These are phyloP conservation scores for Rhombomys opimus DNA, from an alignment of 2,113 vertebrate genomes.

Conservation along the genomic window DNA sequence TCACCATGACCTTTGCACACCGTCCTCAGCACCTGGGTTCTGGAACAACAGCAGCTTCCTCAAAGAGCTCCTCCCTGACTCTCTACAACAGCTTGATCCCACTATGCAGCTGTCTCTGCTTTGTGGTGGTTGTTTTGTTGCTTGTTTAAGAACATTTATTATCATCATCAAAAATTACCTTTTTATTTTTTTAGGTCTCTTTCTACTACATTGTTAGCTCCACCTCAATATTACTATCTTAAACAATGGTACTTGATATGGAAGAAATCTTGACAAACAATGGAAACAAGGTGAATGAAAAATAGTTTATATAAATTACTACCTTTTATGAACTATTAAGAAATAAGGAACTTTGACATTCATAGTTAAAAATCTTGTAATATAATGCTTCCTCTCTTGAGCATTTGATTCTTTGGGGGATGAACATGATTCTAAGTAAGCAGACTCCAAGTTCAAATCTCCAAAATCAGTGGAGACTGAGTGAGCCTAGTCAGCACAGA, in stretches of 20 bases:
- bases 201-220: conserved; percentile 14
- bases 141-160: background rate
- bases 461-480: background rate
- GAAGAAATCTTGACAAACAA: conserved; percentile 13
- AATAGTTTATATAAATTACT: conserved; percentile 20
- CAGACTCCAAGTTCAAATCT: conserved; percentile 27
- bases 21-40: background rate
- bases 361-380: background rate
- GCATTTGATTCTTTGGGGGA: background rate
- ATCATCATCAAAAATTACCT: conserved; percentile 1
- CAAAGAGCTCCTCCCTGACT: conserved; percentile 22
- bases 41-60: background rate
- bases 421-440: conserved; percentile 33
- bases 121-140: background rate
- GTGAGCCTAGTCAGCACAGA: background rate
- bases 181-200: conserved; percentile 26
- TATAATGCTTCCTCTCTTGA: conserved; percentile 31
- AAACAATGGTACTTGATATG: background rate
- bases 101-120: background rate
- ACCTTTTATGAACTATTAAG: conserved; percentile 8
- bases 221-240: background rate
- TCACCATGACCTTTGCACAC: background rate
- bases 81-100: background rate
- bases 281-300: conserved; percentile 18
- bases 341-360: conserved; percentile 55